Conservation (phyloP, 2,113 vertebrate genomes). For the Camarhynchus parvulus region DNA sequence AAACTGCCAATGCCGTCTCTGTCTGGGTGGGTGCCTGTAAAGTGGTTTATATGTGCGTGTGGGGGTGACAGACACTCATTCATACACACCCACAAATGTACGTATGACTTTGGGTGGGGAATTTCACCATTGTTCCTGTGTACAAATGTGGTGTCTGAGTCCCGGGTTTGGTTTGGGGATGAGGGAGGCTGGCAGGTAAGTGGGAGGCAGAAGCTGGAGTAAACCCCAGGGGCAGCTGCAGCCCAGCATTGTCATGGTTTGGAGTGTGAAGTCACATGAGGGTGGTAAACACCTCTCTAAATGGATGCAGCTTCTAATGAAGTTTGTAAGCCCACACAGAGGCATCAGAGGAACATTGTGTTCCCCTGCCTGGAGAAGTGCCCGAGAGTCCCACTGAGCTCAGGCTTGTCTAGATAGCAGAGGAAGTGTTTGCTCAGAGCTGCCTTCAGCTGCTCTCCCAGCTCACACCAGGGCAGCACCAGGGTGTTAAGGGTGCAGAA, state of each 20-base stretch:
- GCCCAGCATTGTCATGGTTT: neutral
- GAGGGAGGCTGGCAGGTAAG: neutral
- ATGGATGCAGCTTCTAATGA: neutral
- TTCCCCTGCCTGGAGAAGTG: constrained; percentile 45
- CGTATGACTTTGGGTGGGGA: neutral
- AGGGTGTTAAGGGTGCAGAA: neutral
- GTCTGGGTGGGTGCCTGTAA: neutral
- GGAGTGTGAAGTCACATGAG: neutral
- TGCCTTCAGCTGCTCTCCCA: neutral
- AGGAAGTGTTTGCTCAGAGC: neutral
- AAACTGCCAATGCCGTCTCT: neutral
- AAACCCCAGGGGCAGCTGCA: neutral
- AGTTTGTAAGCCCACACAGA: neutral
- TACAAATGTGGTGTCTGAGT: neutral
- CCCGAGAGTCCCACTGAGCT: neutral
- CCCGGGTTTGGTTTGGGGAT: neutral
- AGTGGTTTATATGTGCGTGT: neutral
- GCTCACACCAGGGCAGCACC: neutral
- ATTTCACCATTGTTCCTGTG: neutral
- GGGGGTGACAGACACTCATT: neutral
- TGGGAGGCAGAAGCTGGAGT: neutral
- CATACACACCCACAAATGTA: too few relatives aligned
- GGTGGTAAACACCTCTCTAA: neutral
- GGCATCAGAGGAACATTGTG: neutral
- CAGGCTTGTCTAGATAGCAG: neutral